Base-by-base conservation (phyloP, 2,888 invertebrate genomes). In the Apodemia mormo region DNA sequence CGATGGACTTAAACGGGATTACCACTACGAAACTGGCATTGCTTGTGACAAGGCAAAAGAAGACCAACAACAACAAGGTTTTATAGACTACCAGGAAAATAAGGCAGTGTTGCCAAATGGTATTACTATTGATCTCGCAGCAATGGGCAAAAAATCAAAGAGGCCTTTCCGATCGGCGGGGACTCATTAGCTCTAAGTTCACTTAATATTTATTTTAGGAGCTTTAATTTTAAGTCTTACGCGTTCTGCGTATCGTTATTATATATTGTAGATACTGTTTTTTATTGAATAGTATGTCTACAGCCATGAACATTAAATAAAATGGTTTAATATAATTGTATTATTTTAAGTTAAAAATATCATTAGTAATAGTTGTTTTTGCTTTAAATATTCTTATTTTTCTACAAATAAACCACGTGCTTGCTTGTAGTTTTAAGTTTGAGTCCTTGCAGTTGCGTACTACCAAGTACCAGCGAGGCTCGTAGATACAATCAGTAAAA, bases 1-100 rank as follows among this genome's bases (percentile, higher is more conserved):
- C 0, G 97, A 97, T 81, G 97, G 97, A 76, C 90, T 96, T 61
- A 95, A 96, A 80, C 95, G 97, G 9, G 97, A 97, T 83, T 97
- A 97, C 86, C 95, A 95, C 75, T 97, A 97, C 82, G 96, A 96
- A 85, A 96, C 97, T 30, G 97, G 97, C 65, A 96, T 96, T 77
- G 95, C 92, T 73, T 97, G 96, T 78, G 95, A 95, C 82, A 94
- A 94, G 81, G 85, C 88, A 49, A 93, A 93, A 77, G 91, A 94
- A 64, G 90, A 93, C 10, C 87, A 94, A 72, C 93, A 94, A 72
- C 94, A 95, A 74, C 94, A 94, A 75, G 96, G 96, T 37, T 96
- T 95, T 79, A 94, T 96, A 74, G 96, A 96, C 85, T 96, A 96
- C 80, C 95, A 96, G 83, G 95, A 95, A 84, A 96, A 96, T 82